A percentile compares a stretch with the other conserved stretches of the same genome.
Conservation (phyloP, 2,888 invertebrate species). For the Xanthia icteritia region DNA sequence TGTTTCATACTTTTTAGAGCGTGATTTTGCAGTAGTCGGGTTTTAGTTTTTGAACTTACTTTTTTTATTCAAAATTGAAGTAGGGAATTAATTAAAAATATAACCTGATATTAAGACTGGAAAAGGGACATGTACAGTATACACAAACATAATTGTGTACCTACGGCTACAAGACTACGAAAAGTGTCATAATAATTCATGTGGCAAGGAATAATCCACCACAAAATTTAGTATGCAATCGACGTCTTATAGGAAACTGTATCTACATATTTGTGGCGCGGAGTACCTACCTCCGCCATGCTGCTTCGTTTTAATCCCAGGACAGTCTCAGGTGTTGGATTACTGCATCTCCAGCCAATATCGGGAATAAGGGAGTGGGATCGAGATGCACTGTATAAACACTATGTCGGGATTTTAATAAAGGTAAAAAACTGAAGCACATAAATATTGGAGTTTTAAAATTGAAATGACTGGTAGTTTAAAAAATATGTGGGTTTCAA, state of each 20-base stretch:
- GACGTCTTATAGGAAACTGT: slow-evolving; percentile 26
- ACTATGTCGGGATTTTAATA: slow-evolving; percentile 50
- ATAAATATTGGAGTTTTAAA: slow-evolving; percentile 40
- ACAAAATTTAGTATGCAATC: slow-evolving; percentile 52
- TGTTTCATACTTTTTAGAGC: too few relatives aligned
- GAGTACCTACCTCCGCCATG: slow-evolving; percentile 51
- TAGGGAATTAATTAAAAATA: not conserved
- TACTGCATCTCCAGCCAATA: slow-evolving; percentile 68
- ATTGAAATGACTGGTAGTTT: slow-evolving; percentile 32
- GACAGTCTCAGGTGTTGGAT: slow-evolving; percentile 73
- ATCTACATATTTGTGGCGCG: slow-evolving; percentile 58
- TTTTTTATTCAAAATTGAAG: not conserved
- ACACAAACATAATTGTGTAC: not conserved
- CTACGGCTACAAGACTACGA: not conserved
- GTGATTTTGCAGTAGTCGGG: too few relatives aligned
- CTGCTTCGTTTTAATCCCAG: slow-evolving; percentile 67
- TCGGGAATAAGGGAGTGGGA: slow-evolving; percentile 57
- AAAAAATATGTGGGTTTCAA: slow-evolving; percentile 11
- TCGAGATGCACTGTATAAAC: slow-evolving; percentile 53
- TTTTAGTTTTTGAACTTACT: too few relatives aligned
- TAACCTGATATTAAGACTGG: not conserved
- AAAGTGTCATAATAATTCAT: not conserved
- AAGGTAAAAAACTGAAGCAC: slow-evolving; percentile 38
- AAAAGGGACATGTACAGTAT: not conserved
- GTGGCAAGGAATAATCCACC: slow-evolving; percentile 23